Evolutionary conservation across 2,888 invertebrate species (phyloP), one percentile per base, ranked within the genome.

Genomic region (Eupeodes luniger): DNA sequence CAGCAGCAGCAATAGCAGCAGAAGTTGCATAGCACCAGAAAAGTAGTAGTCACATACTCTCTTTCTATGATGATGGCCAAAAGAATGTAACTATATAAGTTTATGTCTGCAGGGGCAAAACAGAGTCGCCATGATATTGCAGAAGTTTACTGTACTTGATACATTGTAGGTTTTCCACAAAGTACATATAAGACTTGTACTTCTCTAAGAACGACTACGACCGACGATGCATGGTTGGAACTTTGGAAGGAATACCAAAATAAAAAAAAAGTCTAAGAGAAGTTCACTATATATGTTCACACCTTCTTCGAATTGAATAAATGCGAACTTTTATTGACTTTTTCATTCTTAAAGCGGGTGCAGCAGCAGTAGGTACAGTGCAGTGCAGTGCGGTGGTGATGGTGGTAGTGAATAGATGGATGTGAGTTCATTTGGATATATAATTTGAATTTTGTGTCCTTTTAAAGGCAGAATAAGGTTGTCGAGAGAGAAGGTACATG

Each of bases 251-350:
- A 40, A 40, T 40, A 40, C 40, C 40, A 6, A 36, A 5, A 40
- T n/a, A 40, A 40, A 40, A 49, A 36, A 27, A 27, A 64, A 61
- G 27, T 1, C 27, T 27, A 12, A 77, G 14, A 59, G 59, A 27
- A 27, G 55, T 61, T 53, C 19, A 16, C 51, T 16, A n/a, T 64
- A 36, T 36, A 19, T 66, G 51, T 79, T 76, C 79, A 87, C 80
- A 83, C 83, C 87, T 87, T 87, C 67, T 87, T 87, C 67, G 47
- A 66, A 67, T 64, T 59, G 57, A 77, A 62, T 66, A 77, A 80
- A 83, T 77, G 78, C 67, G 59, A 67, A 77, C 40, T 81, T 87
- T 87, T 87, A 87, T 87, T 87, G 83, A 83, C 84, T 87, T 80
- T 40, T 83, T 40, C 76, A 72, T 62, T 57, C 72, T 40, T n/a